Evolutionary conservation across 2,888 invertebrate genomes (phyloP), one percentile per base, ranked within the genome.

Genomic region (Drosophila sordidapex): DNA sequence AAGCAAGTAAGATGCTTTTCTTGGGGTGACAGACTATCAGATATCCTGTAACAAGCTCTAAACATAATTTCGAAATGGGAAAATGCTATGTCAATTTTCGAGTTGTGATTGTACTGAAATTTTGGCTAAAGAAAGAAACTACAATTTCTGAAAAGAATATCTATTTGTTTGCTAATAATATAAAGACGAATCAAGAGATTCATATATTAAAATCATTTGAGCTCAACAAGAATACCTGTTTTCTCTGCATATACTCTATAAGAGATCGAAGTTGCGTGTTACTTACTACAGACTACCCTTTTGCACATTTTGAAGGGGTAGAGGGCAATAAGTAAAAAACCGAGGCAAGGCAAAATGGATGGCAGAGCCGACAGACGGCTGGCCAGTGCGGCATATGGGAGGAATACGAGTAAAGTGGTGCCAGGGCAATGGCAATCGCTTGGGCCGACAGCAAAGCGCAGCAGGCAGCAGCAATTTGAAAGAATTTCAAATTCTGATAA

Each of bases 401-500:
- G 35, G 53, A 65, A 51, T 57, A 40, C 64, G 70, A 62, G 65
- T 57, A 68, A 68, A 60, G 78, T 65, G 75, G 75, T 70, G 65
- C 62, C 70, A 59, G 76, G 78, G 76, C 69, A 80, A 59, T 61
- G 77, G 76, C 64, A 74, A 67, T 68, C 66, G 74, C 68, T 66
- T 70, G 70, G 67, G 75, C 69, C 61, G 70, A 48, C 76, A 67
- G 68, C 63, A 69, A 69, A 82, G 82, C 81, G 72, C 81, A 72
- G 78, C 77, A 81, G 81, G 77, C 76, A 46, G 61, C 65, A 63
- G 67, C 79, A 79, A 79, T 74, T 81, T 79, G 62, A 82, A 80
- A 82, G 79, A 80, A 82, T 81, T 81, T 68, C 61, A 81, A 81
- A 76, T 60, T 57, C 74, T 78, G 79, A 81, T 77, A 81, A 69